Percentiles rank a stretch among this genome's conserved stretches.
Evolutionary conservation across 1,140 invertebrate species (phyloP).

Genomic region (Dinothrombium tinctorium): DNA sequence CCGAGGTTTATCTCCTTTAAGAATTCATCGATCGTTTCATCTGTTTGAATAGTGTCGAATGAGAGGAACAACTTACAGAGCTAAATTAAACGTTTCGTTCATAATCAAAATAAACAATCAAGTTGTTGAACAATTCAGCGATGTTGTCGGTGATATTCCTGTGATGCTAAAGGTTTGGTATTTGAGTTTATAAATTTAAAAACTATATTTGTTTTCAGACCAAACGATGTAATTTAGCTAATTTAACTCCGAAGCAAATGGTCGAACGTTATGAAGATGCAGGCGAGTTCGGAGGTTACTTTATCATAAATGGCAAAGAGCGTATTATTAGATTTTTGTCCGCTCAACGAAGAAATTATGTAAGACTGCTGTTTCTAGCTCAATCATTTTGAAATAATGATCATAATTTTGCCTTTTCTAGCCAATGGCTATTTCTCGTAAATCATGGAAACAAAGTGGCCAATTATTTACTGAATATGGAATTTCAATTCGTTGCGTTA

Average conservation of each 20-base stretch:
- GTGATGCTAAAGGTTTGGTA: constrained; percentile 62
- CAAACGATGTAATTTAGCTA: constrained; percentile 53
- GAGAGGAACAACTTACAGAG: constrained; percentile 47
- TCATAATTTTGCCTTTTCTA: constrained; percentile 19
- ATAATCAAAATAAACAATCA: constrained; percentile 40
- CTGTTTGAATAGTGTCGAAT: constrained; percentile 51
- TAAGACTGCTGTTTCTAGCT: constrained; percentile 15
- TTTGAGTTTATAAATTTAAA: constrained; percentile 1
- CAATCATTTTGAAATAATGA: constrained; percentile 30
- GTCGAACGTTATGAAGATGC: constrained; percentile 59
- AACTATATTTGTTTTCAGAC: constrained; percentile 36
- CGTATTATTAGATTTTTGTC: constrained; percentile 56
- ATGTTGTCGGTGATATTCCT: constrained; percentile 52
- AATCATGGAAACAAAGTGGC: constrained; percentile 59
- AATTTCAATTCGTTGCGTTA: constrained; percentile 52
- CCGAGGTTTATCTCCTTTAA: neutral
- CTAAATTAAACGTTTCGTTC: constrained; percentile 37
- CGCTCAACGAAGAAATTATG: constrained; percentile 34
- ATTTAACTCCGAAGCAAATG: constrained; percentile 44
- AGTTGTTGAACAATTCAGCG: constrained; percentile 34
- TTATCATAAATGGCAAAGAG: constrained; percentile 75
- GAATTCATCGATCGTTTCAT: constrained; percentile 11
- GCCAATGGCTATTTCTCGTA: constrained; percentile 55
- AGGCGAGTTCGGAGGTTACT: constrained; percentile 86
- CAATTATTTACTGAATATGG: constrained; percentile 62